Percentiles rank a stretch among this genome's conserved stretches.
phyloP scores from a whole-genome alignment of 2,113 vertebrate genomes.

The Aviceda subcristata region DNA sequence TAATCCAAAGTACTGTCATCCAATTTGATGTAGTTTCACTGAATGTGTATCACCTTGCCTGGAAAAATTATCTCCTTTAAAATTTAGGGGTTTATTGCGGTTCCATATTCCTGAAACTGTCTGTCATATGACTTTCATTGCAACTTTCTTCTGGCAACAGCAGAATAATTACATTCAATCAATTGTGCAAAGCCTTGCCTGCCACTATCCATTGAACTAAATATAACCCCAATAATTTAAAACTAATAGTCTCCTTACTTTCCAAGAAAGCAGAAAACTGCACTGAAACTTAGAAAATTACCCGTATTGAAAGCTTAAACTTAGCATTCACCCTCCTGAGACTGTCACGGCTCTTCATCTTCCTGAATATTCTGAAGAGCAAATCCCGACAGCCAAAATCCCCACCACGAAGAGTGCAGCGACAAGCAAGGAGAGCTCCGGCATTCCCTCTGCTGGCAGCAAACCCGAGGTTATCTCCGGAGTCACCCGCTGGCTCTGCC shows the following conservation, averaged over 20 bases:
- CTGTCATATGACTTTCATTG: neutral
- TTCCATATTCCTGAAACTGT: neutral
- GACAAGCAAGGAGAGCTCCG: neutral
- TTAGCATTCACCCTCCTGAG: neutral
- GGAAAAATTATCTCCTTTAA: neutral
- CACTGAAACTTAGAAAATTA: neutral
- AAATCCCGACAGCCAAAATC: neutral
- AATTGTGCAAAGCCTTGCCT: neutral
- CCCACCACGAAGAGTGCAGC: neutral
- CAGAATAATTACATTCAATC: neutral
- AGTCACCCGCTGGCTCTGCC: neutral
- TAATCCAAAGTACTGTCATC: neutral
- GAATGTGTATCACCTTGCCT: neutral
- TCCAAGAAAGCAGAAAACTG: neutral
- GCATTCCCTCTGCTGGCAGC: neutral
- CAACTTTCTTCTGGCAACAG: neutral
- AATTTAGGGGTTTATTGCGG: neutral
- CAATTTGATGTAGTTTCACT: neutral
- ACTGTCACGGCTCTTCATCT: neutral
- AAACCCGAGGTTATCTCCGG: neutral
- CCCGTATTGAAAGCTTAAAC: neutral
- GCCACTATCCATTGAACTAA: neutral
- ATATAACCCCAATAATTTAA: neutral
- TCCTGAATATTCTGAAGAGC: neutral
- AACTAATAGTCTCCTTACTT: neutral